Evolutionary conservation across 2,888 invertebrate genomes (phyloP), one percentile per base, ranked within the genome.

Genomic region (Chrysolina haemoptera): DNA sequence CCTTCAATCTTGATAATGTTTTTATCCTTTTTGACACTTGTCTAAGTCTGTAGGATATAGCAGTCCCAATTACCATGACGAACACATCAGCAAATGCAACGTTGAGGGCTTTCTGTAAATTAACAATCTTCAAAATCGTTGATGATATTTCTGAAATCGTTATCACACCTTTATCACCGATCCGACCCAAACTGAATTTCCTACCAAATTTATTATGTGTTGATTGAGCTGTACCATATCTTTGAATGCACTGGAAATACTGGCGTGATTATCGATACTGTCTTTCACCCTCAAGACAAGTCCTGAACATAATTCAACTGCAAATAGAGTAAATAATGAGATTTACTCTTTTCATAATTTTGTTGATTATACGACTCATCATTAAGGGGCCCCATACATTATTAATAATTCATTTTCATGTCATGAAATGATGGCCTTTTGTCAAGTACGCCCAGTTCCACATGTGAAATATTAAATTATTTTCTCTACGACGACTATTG

Each of bases 71-170:
- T 10, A 79, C 20, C 72, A 81, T 80, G 16, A 82, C 75, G 50
- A 82, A 80, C 2, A 82, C 74, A 68, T 82, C 82, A 0, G 69
- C 67, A 62, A 76, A 82, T 40, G 73, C 81, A 82, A 82, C 81
- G 16, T 71, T 76, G 68, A 82, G 81, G 0, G 81, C 80, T 50
- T 78, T 78, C 73, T 82, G 82, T 1, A 81, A 55, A 68, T 79
- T 79, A 22, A 78, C 22, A 64, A 80, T 68, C 81, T 82, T 55
- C 53, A 63, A 68, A 74, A 48, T 68, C 68, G 40, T 66, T 40
- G 18, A 63, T 50, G 11, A 41, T 43, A 59, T 48, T 35, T 14
- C 20, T 27, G 16, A 35, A 16, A 11, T 40, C 18, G 14, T 43
- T 16, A 59, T 68, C 48, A 62, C 76, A 80, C 82, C 74, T 82